phyloP scores from a whole-genome alignment of 1,140 invertebrate genomes.

The Saccostrea cuccullata region DNA sequence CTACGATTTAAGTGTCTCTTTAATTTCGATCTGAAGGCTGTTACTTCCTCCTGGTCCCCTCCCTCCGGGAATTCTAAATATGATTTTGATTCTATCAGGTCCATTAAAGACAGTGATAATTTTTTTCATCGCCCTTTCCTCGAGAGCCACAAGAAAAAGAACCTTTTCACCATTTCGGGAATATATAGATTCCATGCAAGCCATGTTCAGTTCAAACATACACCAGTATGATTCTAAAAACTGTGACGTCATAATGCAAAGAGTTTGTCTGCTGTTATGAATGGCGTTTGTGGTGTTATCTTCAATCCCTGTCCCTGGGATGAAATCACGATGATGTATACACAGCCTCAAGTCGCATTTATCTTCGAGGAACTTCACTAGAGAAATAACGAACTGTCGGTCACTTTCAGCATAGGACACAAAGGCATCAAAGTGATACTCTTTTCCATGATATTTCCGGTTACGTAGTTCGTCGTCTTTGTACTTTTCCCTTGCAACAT shows the following conservation, averaged over 20 bases:
- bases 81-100: not conserved
- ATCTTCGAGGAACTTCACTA: conserved; percentile 53
- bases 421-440: conserved; percentile 72
- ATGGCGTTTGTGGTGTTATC: conserved; percentile 83
- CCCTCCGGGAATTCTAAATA: not conserved
- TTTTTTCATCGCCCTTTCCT: not conserved
- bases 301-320: conserved; percentile 78
- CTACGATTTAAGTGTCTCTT: not conserved
- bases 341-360: conserved; percentile 58
- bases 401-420: conserved; percentile 65
- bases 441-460: not conserved
- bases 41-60: not conserved
- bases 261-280: conserved; percentile 80
- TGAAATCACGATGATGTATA: conserved; percentile 67
- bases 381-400: conserved; percentile 52
- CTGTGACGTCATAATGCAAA: conserved; percentile 82
- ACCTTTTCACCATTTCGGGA: conserved; percentile 41
- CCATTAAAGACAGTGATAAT: not conserved
- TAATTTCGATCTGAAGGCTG: not conserved
- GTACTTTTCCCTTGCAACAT: conserved; percentile 27
- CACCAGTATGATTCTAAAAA: conserved; percentile 85
- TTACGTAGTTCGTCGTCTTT: not conserved
- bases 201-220: conserved; percentile 82
- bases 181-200: conserved; percentile 62
- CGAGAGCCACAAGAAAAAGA: conserved; percentile 34